phyloP scores from a whole-genome alignment of 2,797 vertebrate species.

The Psittacula echo region DNA sequence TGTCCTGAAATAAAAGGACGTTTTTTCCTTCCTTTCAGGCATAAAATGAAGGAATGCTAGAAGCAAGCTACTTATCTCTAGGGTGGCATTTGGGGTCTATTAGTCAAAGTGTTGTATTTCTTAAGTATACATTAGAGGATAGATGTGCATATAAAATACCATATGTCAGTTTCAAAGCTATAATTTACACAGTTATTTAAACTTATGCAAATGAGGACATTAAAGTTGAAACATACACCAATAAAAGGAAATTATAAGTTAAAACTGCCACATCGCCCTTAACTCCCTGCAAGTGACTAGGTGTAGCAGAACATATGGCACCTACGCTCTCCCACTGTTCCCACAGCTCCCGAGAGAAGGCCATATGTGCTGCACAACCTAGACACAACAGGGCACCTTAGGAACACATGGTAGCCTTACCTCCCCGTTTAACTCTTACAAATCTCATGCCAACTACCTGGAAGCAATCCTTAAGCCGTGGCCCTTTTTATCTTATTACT shows the following conservation, averaged over 20 bases:
- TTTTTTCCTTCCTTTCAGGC: constrained; percentile 7
- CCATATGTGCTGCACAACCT: constrained; percentile 43
- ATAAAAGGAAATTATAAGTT: constrained; percentile 75
- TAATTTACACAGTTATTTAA: constrained; percentile 75
- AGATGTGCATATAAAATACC: constrained; percentile 60
- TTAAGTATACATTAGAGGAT: constrained; percentile 67
- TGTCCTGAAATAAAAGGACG: constrained; percentile 31
- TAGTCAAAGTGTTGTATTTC: constrained; percentile 66
- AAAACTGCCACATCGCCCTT: constrained; percentile 47
- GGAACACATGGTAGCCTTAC: neutral
- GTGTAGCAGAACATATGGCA: constrained; percentile 48
- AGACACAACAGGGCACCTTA: constrained; percentile 14
- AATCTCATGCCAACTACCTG: neutral
- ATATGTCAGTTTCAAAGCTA: constrained; percentile 64
- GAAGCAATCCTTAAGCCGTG: neutral
- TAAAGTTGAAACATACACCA: constrained; percentile 65
- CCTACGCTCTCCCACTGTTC: constrained; percentile 51
- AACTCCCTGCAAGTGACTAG: constrained; percentile 57
- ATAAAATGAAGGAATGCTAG: constrained; percentile 34
- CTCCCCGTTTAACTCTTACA: neutral
- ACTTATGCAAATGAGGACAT: constrained; percentile 73
- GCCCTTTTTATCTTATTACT: neutral
- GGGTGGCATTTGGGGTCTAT: constrained; percentile 54
- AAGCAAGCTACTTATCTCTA: constrained; percentile 55
- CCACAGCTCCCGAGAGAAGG: constrained; percentile 20